phyloP scores from a whole-genome alignment of 2,888 invertebrate genomes.

The Zootermopsis nevadensis region DNA sequence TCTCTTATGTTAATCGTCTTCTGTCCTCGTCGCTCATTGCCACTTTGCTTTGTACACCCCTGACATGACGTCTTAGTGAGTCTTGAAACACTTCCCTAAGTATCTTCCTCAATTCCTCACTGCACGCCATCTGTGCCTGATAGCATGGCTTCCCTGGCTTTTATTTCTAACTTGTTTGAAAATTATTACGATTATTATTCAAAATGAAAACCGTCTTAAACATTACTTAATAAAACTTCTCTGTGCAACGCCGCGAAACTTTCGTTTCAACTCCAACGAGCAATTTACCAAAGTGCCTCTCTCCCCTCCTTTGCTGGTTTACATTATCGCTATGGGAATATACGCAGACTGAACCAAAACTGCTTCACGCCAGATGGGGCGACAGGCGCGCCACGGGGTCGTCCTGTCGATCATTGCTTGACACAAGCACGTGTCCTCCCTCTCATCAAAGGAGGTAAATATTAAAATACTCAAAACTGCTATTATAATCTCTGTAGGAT shows the following conservation, averaged over 20 bases:
- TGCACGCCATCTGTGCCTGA: constrained; percentile 30
- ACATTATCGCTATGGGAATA: constrained; percentile 35
- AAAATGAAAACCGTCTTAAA: constrained; percentile 47
- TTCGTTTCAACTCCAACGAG: constrained; percentile 42
- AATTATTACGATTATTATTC: constrained; percentile 49
- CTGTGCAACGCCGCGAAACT: constrained; percentile 29
- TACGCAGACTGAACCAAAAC: constrained; percentile 17
- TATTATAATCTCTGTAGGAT: too few relatives aligned
- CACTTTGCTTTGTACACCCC: background rate
- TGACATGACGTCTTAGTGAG: constrained; percentile 15
- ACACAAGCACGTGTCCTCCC: too few relatives aligned
- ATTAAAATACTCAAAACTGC: too few relatives aligned
- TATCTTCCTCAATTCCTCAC: constrained; percentile 28
- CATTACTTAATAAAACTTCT: constrained; percentile 49
- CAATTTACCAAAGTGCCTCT: constrained; percentile 45
- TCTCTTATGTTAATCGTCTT: background rate
- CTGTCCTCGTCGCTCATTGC: background rate
- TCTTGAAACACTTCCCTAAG: constrained; percentile 36
- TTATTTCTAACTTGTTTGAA: constrained; percentile 46
- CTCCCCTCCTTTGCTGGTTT: background rate
- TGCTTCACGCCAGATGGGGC: constrained; percentile 18
- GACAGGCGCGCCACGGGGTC: background rate
- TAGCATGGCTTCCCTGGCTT: constrained; percentile 38
- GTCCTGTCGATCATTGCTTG: too few relatives aligned
- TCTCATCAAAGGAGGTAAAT: too few relatives aligned